Conservation (phyloP, 2,113 vertebrate species). For the Pimephales promelas region DNA sequence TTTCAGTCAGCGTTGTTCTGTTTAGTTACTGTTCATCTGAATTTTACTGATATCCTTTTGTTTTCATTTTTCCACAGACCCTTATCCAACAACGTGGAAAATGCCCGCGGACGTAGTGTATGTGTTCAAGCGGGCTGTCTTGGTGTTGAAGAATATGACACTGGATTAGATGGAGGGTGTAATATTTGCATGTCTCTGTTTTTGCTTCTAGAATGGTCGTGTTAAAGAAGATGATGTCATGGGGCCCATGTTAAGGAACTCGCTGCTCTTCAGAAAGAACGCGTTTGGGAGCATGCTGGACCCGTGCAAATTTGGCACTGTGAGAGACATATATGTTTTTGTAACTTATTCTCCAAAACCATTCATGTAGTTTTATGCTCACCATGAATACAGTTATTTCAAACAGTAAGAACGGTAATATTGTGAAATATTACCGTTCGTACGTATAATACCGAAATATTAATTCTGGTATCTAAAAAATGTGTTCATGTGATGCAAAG, state of each 20-base stretch:
- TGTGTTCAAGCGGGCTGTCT: not conserved
- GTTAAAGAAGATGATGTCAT: conserved; percentile 67
- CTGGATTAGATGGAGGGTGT: not conserved
- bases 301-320: conserved; percentile 72
- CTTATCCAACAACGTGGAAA: conserved; percentile 56
- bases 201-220: conserved; percentile 50
- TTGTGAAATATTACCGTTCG: too few species aligned
- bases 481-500: too few species aligned
- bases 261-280: conserved; percentile 84
- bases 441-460: too few species aligned
- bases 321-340: conserved; percentile 63
- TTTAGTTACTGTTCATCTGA: not conserved
- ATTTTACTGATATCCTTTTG: not conserved
- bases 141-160: not conserved
- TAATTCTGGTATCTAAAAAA: too few species aligned
- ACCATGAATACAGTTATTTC: too few species aligned
- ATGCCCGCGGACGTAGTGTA: conserved; percentile 64
- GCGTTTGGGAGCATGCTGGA: conserved; percentile 74
- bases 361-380: not conserved
- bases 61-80: conserved; percentile 45
- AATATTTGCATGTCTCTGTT: not conserved
- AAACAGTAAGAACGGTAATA: too few species aligned
- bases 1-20: not conserved
- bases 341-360: not conserved
- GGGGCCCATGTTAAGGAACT: conserved; percentile 86